Evolutionary conservation across 2,797 vertebrate genomes (phyloP).

Genomic region (Thamnophis elegans): DNA sequence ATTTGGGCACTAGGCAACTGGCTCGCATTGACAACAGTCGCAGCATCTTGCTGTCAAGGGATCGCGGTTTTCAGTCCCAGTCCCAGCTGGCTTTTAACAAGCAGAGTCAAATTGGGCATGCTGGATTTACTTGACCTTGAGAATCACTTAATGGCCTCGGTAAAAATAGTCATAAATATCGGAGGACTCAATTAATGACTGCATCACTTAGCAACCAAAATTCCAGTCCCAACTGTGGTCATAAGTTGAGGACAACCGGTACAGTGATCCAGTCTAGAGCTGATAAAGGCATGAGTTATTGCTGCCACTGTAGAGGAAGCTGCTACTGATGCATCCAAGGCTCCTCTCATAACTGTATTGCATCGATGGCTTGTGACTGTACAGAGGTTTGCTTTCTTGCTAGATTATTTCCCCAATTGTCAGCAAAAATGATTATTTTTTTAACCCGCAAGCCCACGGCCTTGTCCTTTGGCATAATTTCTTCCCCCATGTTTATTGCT

Average conservation of each 20-base stretch:
- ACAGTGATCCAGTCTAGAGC: not conserved
- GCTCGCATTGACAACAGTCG: not conserved
- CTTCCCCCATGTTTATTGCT: not conserved
- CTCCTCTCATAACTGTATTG: not conserved
- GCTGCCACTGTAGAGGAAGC: not conserved
- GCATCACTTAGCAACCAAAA: not conserved
- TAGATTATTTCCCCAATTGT: not conserved
- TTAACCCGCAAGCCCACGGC: not conserved
- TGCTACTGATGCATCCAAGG: not conserved
- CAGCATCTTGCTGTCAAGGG: not conserved
- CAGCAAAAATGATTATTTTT: not conserved
- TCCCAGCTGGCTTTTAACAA: not conserved
- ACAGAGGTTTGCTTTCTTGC: not conserved
- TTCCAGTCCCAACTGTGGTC: not conserved
- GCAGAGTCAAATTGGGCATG: not conserved
- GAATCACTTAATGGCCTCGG: not conserved
- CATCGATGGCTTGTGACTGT: not conserved
- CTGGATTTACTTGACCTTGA: not conserved
- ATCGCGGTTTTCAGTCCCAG: not conserved
- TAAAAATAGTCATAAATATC: not conserved
- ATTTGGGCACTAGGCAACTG: not conserved
- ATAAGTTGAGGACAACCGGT: not conserved
- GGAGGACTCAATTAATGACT: not conserved
- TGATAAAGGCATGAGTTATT: not conserved
- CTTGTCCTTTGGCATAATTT: conserved; percentile 10